These are phyloP conservation scores for Chorisops tibialis DNA, from an alignment of 2,888 invertebrate species.

Conservation along the genomic window DNA sequence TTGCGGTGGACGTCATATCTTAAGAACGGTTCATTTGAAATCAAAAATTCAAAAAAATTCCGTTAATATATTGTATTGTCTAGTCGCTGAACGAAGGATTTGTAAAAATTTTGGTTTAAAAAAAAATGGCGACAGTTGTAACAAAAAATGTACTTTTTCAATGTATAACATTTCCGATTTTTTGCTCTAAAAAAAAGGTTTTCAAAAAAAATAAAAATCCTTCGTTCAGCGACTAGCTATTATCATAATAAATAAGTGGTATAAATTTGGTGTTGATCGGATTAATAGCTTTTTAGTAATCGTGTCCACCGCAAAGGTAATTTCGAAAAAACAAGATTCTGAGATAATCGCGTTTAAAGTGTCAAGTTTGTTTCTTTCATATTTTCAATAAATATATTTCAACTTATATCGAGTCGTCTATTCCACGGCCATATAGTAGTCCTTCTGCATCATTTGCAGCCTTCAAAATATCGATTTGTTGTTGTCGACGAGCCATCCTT, in stretches of 20 bases:
- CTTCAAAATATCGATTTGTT: not conserved
- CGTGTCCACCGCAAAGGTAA: slow-evolving; percentile 1
- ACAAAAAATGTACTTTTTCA: not conserved
- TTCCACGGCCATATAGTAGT: not conserved
- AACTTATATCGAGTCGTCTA: not conserved
- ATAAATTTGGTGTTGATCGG: not conserved
- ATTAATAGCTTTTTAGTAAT: not conserved
- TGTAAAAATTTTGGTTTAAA: no score
- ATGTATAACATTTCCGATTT: no score
- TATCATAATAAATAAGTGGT: not conserved
- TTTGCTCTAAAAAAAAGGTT: no score
- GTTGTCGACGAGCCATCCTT: not conserved
- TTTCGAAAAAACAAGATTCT: not conserved
- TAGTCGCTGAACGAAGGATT: no score
- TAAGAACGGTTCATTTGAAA: not conserved
- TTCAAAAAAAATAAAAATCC: no score
- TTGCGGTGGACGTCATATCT: no score
- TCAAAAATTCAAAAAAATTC: not conserved
- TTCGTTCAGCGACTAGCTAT: no score
- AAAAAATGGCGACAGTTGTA: not conserved
- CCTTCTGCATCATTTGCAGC: not conserved
- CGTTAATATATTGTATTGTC: no score
- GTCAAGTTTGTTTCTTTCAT: not conserved
- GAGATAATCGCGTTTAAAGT: slow-evolving; percentile 3
- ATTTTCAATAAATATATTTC: not conserved